Base-by-base conservation (phyloP, 1,140 invertebrate species). In the Forficula auricularia region DNA sequence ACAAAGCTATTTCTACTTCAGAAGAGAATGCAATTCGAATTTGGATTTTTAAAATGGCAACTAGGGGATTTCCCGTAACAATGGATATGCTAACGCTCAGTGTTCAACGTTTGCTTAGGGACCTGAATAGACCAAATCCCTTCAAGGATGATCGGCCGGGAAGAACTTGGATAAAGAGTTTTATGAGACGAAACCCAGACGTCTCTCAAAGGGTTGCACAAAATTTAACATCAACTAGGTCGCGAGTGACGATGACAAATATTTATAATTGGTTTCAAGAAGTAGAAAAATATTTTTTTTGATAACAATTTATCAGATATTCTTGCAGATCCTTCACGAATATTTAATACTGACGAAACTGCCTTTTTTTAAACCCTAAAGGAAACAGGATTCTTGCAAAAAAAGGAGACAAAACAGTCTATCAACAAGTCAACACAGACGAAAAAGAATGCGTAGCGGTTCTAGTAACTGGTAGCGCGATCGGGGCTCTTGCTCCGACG, bases 271-370 rank as follows among this genome's bases (percentile, higher is more conserved):
- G 40, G 40, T 41, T 41, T 41, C n/a, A 14, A 41, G 40, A 41
- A 30, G 40, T 41, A 31, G 40, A 41, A 31, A 9, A 30, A 13
- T 41, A 41, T 18, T 41, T 41, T n/a, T n/a, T n/a, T n/a, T n/a
- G n/a, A n/a, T n/a, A 36, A 36, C 34, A 4, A 36, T 36, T 4
- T 36, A 15, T 36, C 3, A 13, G 13, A 36, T 7, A 16, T 36
- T 10, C 31, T 32, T 10, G 10, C n/a, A 32, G 31, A 32, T 10
- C 52, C 16, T 60, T 62, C 40, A 50, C 27, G 42, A 47, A 36
- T 65, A 10, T 62, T 55, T 47, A 61, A 61, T 48, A 55, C 48
- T 37, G 57, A 64, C 47, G 60, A 63, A 42, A 51, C 47, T 12
- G 56, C 51, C 58, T 61, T 48, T 57, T 52, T 38, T 37, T 61